Base-by-base conservation (phyloP, 2,113 vertebrate species). In the Oostethus manadensis region DNA sequence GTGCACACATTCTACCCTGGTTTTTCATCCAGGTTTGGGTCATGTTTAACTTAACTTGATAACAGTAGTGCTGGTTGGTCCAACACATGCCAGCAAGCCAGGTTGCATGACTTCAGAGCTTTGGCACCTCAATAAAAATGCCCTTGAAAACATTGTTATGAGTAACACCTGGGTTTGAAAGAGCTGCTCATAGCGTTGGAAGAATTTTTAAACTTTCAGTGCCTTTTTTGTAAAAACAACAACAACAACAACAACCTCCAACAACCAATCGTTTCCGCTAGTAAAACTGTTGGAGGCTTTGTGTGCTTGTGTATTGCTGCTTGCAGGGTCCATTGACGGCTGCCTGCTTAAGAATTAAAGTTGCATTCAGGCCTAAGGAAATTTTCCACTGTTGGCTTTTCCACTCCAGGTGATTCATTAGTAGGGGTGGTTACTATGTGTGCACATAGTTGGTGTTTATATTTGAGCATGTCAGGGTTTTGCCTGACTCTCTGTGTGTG, bases 321-420 rank as follows among this genome's bases (percentile, higher is more conserved):
- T 72, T 44, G 60, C 63, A 66, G 73, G 53, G 29, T 69, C 61
- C 82, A 78, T 81, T 78, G 82, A 81, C 80, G 76, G 64, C 70
- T 71, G 45, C 44, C 77, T 73, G 71, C 77, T 77, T 83, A 78
- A 71, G 63, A 47, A 74, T 64, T 70, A 73, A 73, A 76, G 79
- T 86, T 87, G 83, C 80, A 81, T 76, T 84, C 73, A 55, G 74
- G 80, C 81, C 78, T 63, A 60, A 74, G 82, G 84, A 87, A 81
- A 86, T 87, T 87, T 90, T 90, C 89, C 88, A 84, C 80, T 88
- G 89, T 89, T 90, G 80, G 84, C 87, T 88, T 90, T 91, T 90
- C 89, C 88, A 88, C 81, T 86, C 76, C 85, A 88, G 87, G 87
- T 91, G 87, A 88, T 89, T 90, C 85, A 88, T 88, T 82, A 74